Percentiles rank a stretch among this genome's conserved stretches.
Conservation (phyloP, 2,797 vertebrate species). For the Sebastes itinus region DNA sequence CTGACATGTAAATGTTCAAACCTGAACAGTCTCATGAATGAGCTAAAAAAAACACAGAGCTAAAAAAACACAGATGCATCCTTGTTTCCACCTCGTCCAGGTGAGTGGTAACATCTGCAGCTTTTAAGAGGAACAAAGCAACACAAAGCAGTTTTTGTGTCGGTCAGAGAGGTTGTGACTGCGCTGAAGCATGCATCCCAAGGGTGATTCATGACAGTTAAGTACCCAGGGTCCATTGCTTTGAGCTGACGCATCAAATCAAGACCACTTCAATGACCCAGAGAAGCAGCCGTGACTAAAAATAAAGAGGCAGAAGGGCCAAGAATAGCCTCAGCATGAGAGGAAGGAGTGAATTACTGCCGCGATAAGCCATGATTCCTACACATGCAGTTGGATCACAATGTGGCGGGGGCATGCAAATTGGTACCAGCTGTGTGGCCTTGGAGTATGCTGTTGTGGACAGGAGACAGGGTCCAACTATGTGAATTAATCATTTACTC, state of each 20-base stretch:
- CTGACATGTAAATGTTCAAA: conserved; percentile 34
- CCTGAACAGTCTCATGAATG: conserved; percentile 24
- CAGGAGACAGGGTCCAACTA: conserved; percentile 81
- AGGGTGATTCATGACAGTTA: conserved; percentile 56
- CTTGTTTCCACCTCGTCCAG: conserved; percentile 42
- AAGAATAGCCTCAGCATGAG: conserved; percentile 81
- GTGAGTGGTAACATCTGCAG: conserved; percentile 64
- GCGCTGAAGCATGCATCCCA: conserved; percentile 32
- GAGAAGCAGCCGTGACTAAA: conserved; percentile 81
- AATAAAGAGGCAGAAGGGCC: conserved; percentile 78
- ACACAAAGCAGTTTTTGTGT: conserved; percentile 34
- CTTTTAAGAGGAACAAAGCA: conserved; percentile 52
- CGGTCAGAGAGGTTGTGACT: conserved; percentile 27
- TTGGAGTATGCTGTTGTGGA: conserved; percentile 80
- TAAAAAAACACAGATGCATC: conserved; percentile 41
- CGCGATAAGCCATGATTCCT: conserved; percentile 81
- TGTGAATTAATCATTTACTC: conserved; percentile 84
- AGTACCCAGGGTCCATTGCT: conserved; percentile 40
- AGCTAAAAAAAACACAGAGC: conserved; percentile 9
- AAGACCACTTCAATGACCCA: conserved; percentile 79
- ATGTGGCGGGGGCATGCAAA: conserved; percentile 79
- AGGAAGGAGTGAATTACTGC: conserved; percentile 81
- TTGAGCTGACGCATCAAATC: conserved; percentile 68
- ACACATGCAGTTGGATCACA: conserved; percentile 79
- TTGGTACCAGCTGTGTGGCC: conserved; percentile 85